Conservation (phyloP, 2,797 vertebrate species). For the Xiphophorus birchmanni region DNA sequence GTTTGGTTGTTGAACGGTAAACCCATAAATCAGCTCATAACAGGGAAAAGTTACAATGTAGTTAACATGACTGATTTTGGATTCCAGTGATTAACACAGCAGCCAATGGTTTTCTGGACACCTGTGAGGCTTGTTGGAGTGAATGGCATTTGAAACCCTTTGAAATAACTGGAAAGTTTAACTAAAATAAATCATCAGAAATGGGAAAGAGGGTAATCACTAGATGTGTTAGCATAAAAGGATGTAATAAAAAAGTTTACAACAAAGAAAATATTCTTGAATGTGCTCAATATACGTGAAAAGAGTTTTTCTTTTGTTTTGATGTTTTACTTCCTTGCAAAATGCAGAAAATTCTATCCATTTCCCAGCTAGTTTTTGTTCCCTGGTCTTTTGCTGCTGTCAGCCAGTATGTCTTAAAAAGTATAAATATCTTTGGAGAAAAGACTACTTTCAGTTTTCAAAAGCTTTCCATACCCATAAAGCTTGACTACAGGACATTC, state of each 20-base stretch:
- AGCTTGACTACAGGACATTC: constrained; percentile 1
- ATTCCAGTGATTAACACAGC: not conserved
- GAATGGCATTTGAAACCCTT: not conserved
- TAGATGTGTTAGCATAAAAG: not conserved
- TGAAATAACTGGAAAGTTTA: not conserved
- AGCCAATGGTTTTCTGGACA: not conserved
- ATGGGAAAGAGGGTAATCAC: not conserved
- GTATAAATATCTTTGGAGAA: constrained; percentile 35
- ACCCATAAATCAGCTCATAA: not conserved
- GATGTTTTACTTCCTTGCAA: constrained; percentile 35
- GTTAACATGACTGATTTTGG: not conserved
- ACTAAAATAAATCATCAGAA: not conserved
- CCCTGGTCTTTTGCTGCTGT: constrained; percentile 3
- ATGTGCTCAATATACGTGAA: not conserved
- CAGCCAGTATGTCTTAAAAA: constrained; percentile 29
- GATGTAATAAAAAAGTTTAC: not conserved
- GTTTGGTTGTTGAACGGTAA: not conserved
- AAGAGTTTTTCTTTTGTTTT: not conserved
- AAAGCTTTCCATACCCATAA: constrained; percentile 2
- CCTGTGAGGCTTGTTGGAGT: not conserved
- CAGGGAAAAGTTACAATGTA: not conserved
- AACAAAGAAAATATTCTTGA: not conserved
- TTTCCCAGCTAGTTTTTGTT: constrained; percentile 17
- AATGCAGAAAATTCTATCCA: constrained; percentile 27
- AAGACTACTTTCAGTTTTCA: constrained; percentile 15